phyloP scores from a whole-genome alignment of 2,113 vertebrate species.

The Bothrops jararaca region DNA sequence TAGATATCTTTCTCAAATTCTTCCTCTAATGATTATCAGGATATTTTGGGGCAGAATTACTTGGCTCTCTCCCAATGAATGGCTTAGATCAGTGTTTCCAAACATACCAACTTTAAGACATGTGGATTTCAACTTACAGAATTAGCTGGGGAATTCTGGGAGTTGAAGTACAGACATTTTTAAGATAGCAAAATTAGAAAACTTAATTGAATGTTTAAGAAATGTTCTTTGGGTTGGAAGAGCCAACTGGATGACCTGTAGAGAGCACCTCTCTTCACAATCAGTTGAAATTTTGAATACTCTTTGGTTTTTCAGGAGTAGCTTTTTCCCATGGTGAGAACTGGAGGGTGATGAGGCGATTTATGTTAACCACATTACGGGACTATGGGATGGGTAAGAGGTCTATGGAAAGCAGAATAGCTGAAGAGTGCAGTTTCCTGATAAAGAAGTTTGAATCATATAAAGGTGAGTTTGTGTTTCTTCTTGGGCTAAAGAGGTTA shows the following conservation, averaged over 20 bases:
- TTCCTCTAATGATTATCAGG: neutral
- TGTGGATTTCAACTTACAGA: neutral
- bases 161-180: neutral
- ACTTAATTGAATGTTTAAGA: neutral
- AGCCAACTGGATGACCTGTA: neutral
- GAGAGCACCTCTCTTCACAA: neutral
- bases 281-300: neutral
- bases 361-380: constrained; percentile 43
- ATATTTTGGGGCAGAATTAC: neutral
- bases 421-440: constrained; percentile 46
- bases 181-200: neutral
- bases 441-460: constrained; percentile 38
- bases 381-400: constrained; percentile 55
- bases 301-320: constrained; percentile 40
- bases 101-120: neutral
- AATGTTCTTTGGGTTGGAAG: neutral
- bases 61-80: neutral
- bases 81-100: neutral
- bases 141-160: neutral
- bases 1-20: neutral
- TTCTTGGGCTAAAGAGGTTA: neutral
- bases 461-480: constrained; percentile 17
- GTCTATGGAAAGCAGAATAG: constrained; percentile 46
- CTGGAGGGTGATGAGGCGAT: constrained; percentile 57
- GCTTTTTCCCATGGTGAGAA: constrained; percentile 48